Conservation (phyloP, 1,140 invertebrate species). For the Drosophila takahashii region DNA sequence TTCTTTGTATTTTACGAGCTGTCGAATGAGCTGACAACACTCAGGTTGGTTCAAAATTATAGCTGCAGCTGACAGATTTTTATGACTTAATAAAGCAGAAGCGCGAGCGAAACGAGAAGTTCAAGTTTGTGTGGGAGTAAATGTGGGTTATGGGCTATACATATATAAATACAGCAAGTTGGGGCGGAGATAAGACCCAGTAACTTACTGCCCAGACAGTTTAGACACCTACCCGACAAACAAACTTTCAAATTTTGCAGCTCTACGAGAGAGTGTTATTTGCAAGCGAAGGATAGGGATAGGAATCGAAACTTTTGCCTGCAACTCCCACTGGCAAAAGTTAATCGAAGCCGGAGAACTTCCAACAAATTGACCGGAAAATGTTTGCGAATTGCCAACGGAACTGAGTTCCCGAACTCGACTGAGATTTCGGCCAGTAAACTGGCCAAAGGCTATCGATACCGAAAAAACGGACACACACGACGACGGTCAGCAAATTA, state of each 20-base stretch:
- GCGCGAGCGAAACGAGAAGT: slow-evolving; percentile 22
- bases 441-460: slow-evolving; percentile 47
- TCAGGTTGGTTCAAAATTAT: slow-evolving; percentile 57
- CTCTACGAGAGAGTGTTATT: slow-evolving; percentile 42
- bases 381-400: slow-evolving; percentile 79
- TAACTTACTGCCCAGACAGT: slow-evolving; percentile 48
- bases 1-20: slow-evolving; percentile 52
- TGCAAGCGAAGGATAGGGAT: slow-evolving; percentile 33
- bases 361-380: slow-evolving; percentile 78
- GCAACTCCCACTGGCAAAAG: slow-evolving; percentile 59
- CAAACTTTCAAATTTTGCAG: slow-evolving; percentile 35
- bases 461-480: slow-evolving; percentile 3
- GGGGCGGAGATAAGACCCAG: slow-evolving; percentile 23
- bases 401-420: slow-evolving; percentile 48
- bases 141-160: slow-evolving; percentile 19
- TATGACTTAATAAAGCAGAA: slow-evolving; percentile 49
- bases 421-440: slow-evolving; percentile 54
- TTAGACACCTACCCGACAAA: slow-evolving; percentile 27
- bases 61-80: slow-evolving; percentile 57
- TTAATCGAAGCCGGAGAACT: slow-evolving; percentile 75
- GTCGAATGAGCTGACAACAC: slow-evolving; percentile 63
- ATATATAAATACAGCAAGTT: slow-evolving; percentile 35
- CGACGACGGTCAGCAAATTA: slow-evolving; percentile 52
- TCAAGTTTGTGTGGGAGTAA: slow-evolving; percentile 43
- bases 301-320: slow-evolving; percentile 20